Base-by-base conservation (phyloP, 2,797 vertebrate species). In the Gallirallus australis region DNA sequence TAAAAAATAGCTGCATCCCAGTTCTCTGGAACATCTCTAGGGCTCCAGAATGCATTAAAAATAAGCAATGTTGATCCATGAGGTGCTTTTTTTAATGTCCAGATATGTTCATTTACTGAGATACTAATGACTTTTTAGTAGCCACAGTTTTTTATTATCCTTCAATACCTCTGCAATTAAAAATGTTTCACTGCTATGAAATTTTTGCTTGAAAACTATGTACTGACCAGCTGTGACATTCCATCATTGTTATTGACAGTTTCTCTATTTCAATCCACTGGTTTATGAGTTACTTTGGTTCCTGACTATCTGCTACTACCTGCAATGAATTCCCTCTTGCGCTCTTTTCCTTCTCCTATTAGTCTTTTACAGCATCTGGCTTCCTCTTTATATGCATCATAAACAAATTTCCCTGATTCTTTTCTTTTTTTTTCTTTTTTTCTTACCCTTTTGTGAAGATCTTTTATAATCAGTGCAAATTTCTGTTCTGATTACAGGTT, bases 151-250 rank as follows among this genome's bases (percentile, higher is more conserved):
- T 13, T 6, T 89, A 15, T 59, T 76, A 33, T 61, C 13, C 5
- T 50, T 76, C 57, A 27, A 25, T 50, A n/a, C n/a, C 9, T 89
- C 84, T 65, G 16, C 13, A 82, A 50, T 60, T 15, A 56, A 19
- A 6, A 39, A 6, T 48, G 8, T 54, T 84, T 61, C 5, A 72
- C 28, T 76, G 3, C 56, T 57, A 40, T 11, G 12, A 63, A 45
- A 65, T 5, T 50, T 70, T 64, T 48, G 31, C 9, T 0, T 0
- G 12, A n/a, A 69, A 9, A 35, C 27, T 9, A 15, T 6, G 6
- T 37, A 35, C 15, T 47, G 20, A 52, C 27, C 60, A 85, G 19
- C 30, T 77, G 59, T 60, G 66, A 82, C 66, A 78, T 57, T 83
- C 45, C 11, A 24, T 86, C 54, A 24, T 15, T 48, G 8, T 40